Evolutionary conservation across 2,797 vertebrate genomes (phyloP).

Genomic region (Lepus townsendii): DNA sequence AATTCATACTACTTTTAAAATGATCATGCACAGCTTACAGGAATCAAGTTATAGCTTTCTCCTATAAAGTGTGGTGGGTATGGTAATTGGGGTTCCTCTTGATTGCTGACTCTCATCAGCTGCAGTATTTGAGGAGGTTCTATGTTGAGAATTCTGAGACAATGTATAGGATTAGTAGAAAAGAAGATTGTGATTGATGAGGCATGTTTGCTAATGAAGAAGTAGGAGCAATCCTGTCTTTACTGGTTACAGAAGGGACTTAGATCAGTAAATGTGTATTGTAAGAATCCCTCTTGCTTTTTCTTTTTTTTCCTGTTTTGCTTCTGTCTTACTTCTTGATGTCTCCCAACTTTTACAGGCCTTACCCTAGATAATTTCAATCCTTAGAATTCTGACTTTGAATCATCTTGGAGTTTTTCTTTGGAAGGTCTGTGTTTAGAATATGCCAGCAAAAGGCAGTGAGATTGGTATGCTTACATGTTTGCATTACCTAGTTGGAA

Average conservation of each 20-base stretch:
- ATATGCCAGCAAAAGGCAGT: not conserved
- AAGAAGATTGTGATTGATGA: not conserved
- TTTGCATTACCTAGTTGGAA: not conserved
- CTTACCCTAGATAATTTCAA: not conserved
- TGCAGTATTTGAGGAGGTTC: not conserved
- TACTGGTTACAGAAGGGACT: not conserved
- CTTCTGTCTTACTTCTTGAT: not conserved
- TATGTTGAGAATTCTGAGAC: not conserved
- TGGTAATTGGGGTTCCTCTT: not conserved
- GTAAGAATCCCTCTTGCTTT: not conserved
- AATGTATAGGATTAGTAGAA: not conserved
- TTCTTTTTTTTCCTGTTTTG: not conserved
- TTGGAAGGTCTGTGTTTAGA: not conserved
- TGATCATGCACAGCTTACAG: not conserved
- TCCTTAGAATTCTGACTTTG: not conserved
- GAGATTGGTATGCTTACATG: not conserved
- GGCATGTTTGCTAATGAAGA: not conserved
- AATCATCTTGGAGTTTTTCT: not conserved
- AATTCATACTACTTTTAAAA: not conserved
- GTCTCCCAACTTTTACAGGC: not conserved
- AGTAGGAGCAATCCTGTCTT: not conserved
- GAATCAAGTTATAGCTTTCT: not conserved
- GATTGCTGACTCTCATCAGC: not conserved
- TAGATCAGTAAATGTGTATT: not conserved
- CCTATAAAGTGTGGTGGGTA: not conserved